Evolutionary conservation across 2,797 vertebrate genomes (phyloP).

Genomic region (Acrossocheilus fasciatus): DNA sequence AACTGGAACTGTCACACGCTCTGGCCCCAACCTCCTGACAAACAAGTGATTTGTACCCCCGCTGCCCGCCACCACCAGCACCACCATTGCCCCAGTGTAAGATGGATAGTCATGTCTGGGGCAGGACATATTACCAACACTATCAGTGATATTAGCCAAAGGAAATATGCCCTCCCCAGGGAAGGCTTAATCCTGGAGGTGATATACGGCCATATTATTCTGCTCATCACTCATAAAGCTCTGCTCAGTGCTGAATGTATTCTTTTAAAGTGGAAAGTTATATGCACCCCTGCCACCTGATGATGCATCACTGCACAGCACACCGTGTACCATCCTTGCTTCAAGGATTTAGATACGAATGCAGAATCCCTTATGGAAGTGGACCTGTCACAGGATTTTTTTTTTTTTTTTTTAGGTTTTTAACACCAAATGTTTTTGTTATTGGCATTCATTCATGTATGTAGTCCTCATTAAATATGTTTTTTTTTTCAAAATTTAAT

Average conservation of each 20-base stretch:
- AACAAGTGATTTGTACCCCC: constrained; percentile 64
- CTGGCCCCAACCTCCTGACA: constrained; percentile 50
- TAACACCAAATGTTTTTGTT: neutral
- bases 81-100: constrained; percentile 43
- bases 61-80: constrained; percentile 46
- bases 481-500: neutral
- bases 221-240: constrained; percentile 55
- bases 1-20: constrained; percentile 48
- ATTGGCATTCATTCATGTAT: neutral
- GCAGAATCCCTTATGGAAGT: neutral
- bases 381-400: neutral
- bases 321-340: constrained; percentile 6
- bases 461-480: neutral
- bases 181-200: constrained; percentile 57
- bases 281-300: constrained; percentile 44
- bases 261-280: constrained; percentile 56
- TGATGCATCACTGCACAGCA: constrained; percentile 44
- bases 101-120: constrained; percentile 53
- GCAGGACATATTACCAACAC: constrained; percentile 58
- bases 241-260: constrained; percentile 45
- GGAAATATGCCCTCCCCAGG: constrained; percentile 56
- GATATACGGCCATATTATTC: constrained; percentile 56
- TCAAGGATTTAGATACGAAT: neutral
- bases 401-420: no score
- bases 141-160: constrained; percentile 62